Percentiles rank a stretch among this genome's conserved stretches.
These are phyloP conservation scores for Argentina silus DNA, from an alignment of 2,797 vertebrate genomes.

Conservation along the genomic window DNA sequence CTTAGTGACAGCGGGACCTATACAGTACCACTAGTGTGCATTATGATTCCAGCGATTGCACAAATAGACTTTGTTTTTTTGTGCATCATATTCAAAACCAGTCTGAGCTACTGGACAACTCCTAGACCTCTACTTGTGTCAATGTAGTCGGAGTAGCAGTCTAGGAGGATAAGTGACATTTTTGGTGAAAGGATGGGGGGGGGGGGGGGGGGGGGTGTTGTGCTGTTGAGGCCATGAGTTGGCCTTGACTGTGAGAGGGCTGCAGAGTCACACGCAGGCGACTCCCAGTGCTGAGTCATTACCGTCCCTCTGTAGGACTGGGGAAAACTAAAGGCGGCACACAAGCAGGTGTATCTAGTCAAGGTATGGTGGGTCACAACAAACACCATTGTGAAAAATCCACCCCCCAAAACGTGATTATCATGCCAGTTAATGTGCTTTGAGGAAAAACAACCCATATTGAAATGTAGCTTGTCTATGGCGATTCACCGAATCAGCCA, in stretches of 20 bases:
- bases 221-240: slow-evolving; percentile 6
- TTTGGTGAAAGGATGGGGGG: slow-evolving; percentile 3
- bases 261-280: slow-evolving; percentile 56
- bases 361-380: background rate
- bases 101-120: background rate
- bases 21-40: no score
- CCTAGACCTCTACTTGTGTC: background rate
- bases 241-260: slow-evolving; percentile 43
- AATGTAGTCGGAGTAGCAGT: background rate
- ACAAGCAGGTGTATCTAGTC: background rate
- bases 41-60: no score
- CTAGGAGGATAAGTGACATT: background rate
- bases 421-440: no score
- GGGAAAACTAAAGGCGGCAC: background rate
- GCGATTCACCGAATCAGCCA: no score
- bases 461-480: no score
- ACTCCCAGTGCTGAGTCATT: slow-evolving; percentile 75
- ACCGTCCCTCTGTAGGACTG: slow-evolving; percentile 48
- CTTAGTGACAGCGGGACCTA: no score
- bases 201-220: no score
- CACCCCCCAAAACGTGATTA: no score
- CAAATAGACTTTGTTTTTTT: background rate
- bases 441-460: no score
- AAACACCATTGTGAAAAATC: no score
- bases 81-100: background rate